A percentile compares a stretch with the other conserved stretches of the same genome.
phyloP scores from a whole-genome alignment of 1,140 invertebrate species.

The Copidosoma floridanum region DNA sequence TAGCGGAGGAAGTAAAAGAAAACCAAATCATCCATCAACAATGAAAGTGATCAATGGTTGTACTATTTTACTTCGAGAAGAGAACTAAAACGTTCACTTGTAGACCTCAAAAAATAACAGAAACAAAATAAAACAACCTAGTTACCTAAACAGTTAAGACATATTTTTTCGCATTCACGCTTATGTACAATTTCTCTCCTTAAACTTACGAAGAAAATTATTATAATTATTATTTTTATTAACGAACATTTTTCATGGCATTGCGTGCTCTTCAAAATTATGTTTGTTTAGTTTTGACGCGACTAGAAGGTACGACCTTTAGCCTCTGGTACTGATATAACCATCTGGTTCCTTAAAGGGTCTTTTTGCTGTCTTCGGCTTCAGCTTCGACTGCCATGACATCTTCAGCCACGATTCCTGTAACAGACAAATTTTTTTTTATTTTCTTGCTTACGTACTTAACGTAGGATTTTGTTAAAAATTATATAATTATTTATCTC shows the following conservation, averaged over 20 bases:
- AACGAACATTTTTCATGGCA: not conserved
- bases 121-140: not conserved
- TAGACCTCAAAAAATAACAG: too few relatives aligned
- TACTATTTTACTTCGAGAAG: too few relatives aligned
- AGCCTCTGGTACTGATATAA: slow-evolving; percentile 1
- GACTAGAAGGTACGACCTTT: slow-evolving; percentile 22
- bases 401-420: slow-evolving; percentile 23
- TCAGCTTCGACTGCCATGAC: slow-evolving; percentile 19
- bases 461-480: slow-evolving; percentile 16
- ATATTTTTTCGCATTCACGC: not conserved
- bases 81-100: too few relatives aligned
- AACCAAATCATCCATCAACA: too few relatives aligned
- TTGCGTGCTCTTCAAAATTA: not conserved
- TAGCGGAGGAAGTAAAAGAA: too few relatives aligned
- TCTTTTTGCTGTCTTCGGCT: slow-evolving; percentile 21
- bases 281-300: not conserved
- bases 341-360: slow-evolving; percentile 15
- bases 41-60: too few relatives aligned
- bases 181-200: not conserved
- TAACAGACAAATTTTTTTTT: slow-evolving; percentile 4
- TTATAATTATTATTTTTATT: not conserved
- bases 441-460: not conserved
- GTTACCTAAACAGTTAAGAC: not conserved
- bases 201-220: not conserved
- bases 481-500: too few relatives aligned